These are phyloP conservation scores for Falco biarmicus DNA, from an alignment of 2,797 vertebrate species.

Conservation along the genomic window DNA sequence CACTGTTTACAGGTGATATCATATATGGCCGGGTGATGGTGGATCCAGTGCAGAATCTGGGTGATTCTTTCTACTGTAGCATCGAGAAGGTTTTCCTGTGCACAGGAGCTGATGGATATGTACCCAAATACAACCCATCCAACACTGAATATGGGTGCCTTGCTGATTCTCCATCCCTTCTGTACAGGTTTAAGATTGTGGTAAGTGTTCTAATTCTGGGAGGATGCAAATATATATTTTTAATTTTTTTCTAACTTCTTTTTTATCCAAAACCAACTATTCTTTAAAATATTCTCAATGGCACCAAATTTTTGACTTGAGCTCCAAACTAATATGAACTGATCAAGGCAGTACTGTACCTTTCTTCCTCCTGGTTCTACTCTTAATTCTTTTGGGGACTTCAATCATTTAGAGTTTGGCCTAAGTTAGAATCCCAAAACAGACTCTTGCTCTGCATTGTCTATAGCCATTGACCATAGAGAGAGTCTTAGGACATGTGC, in stretches of 20 bases:
- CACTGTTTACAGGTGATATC: constrained; percentile 81
- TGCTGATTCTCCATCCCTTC: constrained; percentile 89
- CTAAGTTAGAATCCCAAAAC: background rate
- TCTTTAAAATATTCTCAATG: background rate
- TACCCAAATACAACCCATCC: constrained; percentile 91
- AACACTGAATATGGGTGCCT: constrained; percentile 92
- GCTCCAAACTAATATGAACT: background rate
- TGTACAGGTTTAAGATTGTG: constrained; percentile 93
- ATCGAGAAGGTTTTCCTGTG: constrained; percentile 97
- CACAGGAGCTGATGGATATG: constrained; percentile 92
- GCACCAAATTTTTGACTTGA: background rate
- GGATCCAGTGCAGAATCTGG: constrained; percentile 95
- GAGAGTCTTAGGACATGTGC: background rate
- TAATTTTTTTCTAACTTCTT: background rate
- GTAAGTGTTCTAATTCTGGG: constrained; percentile 76
- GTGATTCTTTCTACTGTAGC: constrained; percentile 92
- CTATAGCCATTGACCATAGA: fast-evolving
- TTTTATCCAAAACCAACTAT: background rate
- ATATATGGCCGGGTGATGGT: constrained; percentile 96
- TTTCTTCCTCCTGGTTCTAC: background rate
- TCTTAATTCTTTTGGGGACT: background rate
- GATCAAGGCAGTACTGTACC: background rate
- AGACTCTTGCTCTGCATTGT: background rate
- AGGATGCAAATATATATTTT: background rate
- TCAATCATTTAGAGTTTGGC: background rate